phyloP scores from a whole-genome alignment of 2,797 vertebrate species.

The Kryptolebias ocellatus region DNA sequence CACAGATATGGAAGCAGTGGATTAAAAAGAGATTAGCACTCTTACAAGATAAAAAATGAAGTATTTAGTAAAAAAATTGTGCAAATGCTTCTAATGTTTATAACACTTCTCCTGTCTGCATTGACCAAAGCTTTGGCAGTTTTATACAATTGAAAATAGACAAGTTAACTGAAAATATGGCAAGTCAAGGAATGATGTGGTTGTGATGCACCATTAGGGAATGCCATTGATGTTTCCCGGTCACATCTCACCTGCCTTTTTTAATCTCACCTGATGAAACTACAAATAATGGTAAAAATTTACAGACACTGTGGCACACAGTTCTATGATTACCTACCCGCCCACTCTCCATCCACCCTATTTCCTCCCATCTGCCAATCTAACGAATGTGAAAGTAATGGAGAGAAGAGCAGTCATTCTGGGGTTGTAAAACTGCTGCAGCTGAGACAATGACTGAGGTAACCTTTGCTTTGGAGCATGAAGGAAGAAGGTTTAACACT shows the following conservation, averaged over 20 bases:
- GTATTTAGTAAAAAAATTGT: constrained; percentile 24
- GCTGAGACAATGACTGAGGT: constrained; percentile 63
- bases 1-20: constrained; percentile 38
- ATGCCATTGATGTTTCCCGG: constrained; percentile 63
- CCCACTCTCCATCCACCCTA: constrained; percentile 54
- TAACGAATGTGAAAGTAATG: constrained; percentile 77
- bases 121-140: constrained; percentile 24
- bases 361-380: constrained; percentile 73
- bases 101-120: constrained; percentile 1
- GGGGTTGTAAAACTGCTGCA: constrained; percentile 66
- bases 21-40: constrained; percentile 50
- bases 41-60: constrained; percentile 12
- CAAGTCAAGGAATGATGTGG: constrained; percentile 30
- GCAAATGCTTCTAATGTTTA: constrained; percentile 14
- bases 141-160: constrained; percentile 46
- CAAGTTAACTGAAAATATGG: constrained; percentile 32
- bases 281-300: constrained; percentile 54
- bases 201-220: constrained; percentile 75
- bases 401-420: constrained; percentile 71
- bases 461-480: constrained; percentile 73
- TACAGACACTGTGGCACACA: constrained; percentile 55
- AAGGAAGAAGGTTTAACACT: constrained; percentile 68
- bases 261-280: constrained; percentile 63
- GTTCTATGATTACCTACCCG: constrained; percentile 65
- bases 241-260: constrained; percentile 62